These are phyloP conservation scores for Boloria selene DNA, from an alignment of 2,888 invertebrate genomes.

Conservation along the genomic window DNA sequence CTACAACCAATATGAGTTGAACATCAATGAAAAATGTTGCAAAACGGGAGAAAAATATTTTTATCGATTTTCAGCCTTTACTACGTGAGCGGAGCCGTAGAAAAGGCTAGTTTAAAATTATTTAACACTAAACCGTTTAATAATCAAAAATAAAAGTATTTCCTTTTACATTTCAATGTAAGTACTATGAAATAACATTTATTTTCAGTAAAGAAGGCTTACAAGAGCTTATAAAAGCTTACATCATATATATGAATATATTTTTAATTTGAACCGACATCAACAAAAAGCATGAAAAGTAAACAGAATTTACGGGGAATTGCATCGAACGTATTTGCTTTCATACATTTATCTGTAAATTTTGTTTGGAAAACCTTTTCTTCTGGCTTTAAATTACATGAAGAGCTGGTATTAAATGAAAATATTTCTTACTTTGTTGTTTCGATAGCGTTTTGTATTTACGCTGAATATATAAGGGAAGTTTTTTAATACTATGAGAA, in stretches of 20 bases:
- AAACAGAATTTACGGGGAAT: constrained; percentile 21
- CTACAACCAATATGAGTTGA: too few species aligned
- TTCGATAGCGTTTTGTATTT: not conserved
- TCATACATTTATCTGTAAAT: constrained; percentile 16
- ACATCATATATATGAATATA: not conserved
- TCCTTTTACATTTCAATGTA: not conserved
- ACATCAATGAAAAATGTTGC: too few species aligned
- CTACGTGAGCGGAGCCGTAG: too few species aligned
- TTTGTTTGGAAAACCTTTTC: constrained; percentile 12
- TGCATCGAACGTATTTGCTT: constrained; percentile 20
- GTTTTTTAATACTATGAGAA: too few species aligned
- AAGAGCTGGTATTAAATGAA: not conserved
- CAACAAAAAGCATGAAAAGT: constrained; percentile 11
- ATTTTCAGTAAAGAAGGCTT: constrained; percentile 7
- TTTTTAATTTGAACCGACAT: too few species aligned
- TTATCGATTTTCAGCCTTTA: too few species aligned
- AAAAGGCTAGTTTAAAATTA: too few species aligned
- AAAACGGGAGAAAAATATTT: too few species aligned
- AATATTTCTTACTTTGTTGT: not conserved
- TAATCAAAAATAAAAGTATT: too few species aligned
- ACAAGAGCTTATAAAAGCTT: constrained; percentile 16
- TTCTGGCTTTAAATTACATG: constrained; percentile 1
- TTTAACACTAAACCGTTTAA: too few species aligned
- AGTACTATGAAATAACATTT: constrained; percentile 2
- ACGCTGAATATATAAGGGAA: not conserved